Evolutionary conservation across 64 coral and sea anemone species (phyloP).

Genomic region (Montipora sp.): DNA sequence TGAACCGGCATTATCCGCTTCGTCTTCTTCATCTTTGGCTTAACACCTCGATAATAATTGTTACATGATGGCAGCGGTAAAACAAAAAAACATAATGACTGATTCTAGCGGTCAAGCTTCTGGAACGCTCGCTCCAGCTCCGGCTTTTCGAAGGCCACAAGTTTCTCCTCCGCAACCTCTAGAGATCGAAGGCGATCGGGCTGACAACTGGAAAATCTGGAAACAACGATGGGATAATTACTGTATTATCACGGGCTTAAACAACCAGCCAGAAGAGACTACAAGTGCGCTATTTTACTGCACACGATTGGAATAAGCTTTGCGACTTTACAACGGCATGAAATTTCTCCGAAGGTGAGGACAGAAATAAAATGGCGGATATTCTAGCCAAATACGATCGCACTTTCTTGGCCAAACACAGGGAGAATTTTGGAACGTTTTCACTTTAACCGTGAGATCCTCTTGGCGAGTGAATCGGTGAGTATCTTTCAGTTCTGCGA

Average conservation of each 20-base stretch:
- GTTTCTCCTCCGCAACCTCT: too few species aligned
- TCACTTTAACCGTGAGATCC: slow-evolving; percentile 36
- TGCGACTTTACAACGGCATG: slow-evolving; percentile 51
- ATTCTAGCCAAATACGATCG: slow-evolving; percentile 47
- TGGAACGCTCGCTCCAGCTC: too few species aligned
- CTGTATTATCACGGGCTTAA: background rate
- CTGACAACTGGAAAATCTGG: slow-evolving; percentile 41
- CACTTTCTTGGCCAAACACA: slow-evolving; percentile 57
- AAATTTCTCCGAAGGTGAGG: slow-evolving; percentile 19
- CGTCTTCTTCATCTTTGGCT: too few species aligned
- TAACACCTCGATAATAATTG: too few species aligned
- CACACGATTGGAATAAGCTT: slow-evolving; percentile 27
- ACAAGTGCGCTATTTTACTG: slow-evolving; percentile 31
- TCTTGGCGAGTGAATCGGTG: background rate
- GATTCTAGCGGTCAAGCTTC: too few species aligned
- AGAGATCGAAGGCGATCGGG: background rate
- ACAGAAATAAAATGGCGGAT: slow-evolving; percentile 19
- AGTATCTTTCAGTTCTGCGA: too few species aligned
- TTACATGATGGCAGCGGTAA: too few species aligned
- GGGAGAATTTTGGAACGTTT: slow-evolving; percentile 7
- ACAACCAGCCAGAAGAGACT: slow-evolving; percentile 1
- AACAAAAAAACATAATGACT: too few species aligned
- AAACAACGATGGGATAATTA: slow-evolving; percentile 60
- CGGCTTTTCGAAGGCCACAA: too few species aligned
- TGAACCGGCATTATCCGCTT: too few species aligned